Percentiles rank a stretch among this genome's conserved stretches.
These are phyloP conservation scores for Hyphantria cunea DNA, from an alignment of 1,140 invertebrate species.

Conservation along the genomic window DNA sequence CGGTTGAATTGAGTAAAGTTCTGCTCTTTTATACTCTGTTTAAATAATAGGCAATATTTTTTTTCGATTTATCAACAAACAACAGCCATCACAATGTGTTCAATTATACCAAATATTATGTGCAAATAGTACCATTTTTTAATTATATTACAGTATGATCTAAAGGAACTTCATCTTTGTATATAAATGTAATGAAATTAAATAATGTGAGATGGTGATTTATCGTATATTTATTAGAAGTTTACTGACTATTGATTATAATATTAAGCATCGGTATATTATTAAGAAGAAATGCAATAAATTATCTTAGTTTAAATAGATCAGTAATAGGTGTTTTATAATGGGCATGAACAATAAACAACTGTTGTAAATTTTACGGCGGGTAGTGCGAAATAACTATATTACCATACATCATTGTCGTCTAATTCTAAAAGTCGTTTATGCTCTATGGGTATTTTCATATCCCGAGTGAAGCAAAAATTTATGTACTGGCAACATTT, in stretches of 20 bases:
- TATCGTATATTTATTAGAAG: slow-evolving; percentile 27
- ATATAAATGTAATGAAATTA: slow-evolving; percentile 38
- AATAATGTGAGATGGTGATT: slow-evolving; percentile 23
- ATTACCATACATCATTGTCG: too few species aligned
- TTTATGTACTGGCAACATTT: slow-evolving; percentile 9
- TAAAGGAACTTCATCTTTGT: slow-evolving; percentile 35
- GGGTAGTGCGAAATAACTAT: too few species aligned
- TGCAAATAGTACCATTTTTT: slow-evolving; percentile 45
- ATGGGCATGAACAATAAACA: background rate
- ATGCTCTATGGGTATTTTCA: too few species aligned
- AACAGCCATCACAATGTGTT: slow-evolving; percentile 69
- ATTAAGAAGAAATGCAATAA: slow-evolving; percentile 38
- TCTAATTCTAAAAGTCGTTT: too few species aligned
- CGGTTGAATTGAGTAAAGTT: too few species aligned
- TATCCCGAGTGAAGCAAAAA: slow-evolving; percentile 13
- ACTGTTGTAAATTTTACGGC: too few species aligned
- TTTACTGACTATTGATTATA: slow-evolving; percentile 14
- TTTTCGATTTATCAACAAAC: slow-evolving; percentile 27
- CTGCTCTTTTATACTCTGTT: background rate
- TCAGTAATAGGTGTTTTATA: slow-evolving; percentile 4
- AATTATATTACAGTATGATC: slow-evolving; percentile 39
- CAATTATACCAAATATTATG: slow-evolving; percentile 71
- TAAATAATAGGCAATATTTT: background rate
- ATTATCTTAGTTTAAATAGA: slow-evolving; percentile 35
- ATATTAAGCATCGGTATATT: slow-evolving; percentile 25